A percentile compares a stretch with the other conserved stretches of the same genome.
Conservation (phyloP, 2,797 vertebrate species). For the Tenualosa thibaudeaui region DNA sequence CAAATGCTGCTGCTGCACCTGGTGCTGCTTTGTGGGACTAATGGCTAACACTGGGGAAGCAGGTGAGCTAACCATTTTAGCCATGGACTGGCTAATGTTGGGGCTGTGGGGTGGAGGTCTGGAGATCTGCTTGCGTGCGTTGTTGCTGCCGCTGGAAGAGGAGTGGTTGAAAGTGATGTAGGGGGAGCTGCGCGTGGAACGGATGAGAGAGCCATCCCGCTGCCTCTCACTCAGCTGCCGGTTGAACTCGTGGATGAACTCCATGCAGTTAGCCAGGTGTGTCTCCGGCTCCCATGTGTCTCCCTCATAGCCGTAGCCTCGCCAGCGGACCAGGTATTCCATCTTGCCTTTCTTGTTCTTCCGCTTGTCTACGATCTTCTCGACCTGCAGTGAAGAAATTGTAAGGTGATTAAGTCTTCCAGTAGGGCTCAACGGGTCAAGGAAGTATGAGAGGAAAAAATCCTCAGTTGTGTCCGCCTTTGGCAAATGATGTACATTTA, state of each 20-base stretch:
- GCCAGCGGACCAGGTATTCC: constrained; percentile 94
- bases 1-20: neutral
- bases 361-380: constrained; percentile 88
- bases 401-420: neutral
- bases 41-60: constrained; percentile 10
- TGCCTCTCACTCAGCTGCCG: constrained; percentile 77
- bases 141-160: constrained; percentile 67
- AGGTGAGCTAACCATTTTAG: constrained; percentile 18
- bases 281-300: constrained; percentile 96
- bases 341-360: constrained; percentile 90
- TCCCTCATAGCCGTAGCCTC: constrained; percentile 88
- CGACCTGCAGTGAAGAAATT: constrained; percentile 76
- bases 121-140: constrained; percentile 81
- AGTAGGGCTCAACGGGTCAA: too few species aligned
- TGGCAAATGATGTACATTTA: too few species aligned
- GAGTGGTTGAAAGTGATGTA: constrained; percentile 74
- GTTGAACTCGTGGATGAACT: constrained; percentile 92
- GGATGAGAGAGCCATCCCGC: constrained; percentile 73
- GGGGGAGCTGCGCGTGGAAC: constrained; percentile 84
- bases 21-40: constrained; percentile 31
- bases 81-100: neutral
- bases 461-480: too few species aligned
- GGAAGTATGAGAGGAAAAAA: too few species aligned
- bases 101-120: constrained; percentile 61
- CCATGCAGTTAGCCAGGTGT: constrained; percentile 89